Percentiles rank a stretch among this genome's conserved stretches.
Conservation (phyloP, 2,113 vertebrate species). For the Polyodon spathula region DNA sequence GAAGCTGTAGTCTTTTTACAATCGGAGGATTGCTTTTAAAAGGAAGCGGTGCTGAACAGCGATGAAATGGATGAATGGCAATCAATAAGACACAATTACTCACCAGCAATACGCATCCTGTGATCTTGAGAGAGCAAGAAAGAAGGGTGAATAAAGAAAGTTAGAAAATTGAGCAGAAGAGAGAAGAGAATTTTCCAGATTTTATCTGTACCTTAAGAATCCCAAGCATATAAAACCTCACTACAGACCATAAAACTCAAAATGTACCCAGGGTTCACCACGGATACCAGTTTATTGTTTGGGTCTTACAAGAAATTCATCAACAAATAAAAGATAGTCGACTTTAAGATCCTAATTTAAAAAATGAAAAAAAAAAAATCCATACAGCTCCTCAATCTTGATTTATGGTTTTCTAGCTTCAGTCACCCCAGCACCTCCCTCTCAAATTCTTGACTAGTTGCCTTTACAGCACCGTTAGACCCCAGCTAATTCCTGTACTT, state of each 20-base stretch:
- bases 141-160: slow-evolving; percentile 27
- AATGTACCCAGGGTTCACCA: not conserved
- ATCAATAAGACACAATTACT: slow-evolving; percentile 34
- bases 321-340: not conserved
- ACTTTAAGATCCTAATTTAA: not conserved
- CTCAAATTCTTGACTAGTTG: not conserved
- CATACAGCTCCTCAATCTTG: not conserved
- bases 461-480: not conserved
- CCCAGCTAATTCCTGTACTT: not conserved
- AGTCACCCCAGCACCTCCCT: no score
- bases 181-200: not conserved
- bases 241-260: not conserved
- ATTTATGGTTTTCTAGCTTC: not conserved
- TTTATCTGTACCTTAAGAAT: not conserved
- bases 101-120: slow-evolving; percentile 74
- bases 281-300: not conserved
- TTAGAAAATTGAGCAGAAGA: slow-evolving; percentile 22
- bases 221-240: not conserved
- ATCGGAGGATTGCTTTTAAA: no score
- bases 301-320: not conserved
- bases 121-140: slow-evolving; percentile 67
- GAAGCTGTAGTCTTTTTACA: no score
- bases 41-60: not conserved
- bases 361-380: not conserved
- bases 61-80: not conserved